Evolutionary conservation across 2,113 vertebrate genomes (phyloP).

Genomic region (Festucalex cinctus): DNA sequence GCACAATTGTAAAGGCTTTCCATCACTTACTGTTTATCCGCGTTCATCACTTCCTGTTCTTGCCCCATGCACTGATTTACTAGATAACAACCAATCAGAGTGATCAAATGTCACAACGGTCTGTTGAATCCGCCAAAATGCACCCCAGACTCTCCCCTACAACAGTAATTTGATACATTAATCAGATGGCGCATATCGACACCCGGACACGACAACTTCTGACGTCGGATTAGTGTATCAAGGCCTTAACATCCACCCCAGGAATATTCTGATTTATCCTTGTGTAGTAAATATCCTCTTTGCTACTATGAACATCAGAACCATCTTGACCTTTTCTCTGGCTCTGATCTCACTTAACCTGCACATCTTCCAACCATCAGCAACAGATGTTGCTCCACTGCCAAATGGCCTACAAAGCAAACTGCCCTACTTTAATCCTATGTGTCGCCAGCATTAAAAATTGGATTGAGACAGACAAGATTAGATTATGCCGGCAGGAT

Average conservation of each 20-base stretch:
- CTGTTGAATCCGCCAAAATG: too few species aligned
- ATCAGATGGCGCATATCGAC: too few species aligned
- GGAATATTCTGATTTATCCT: neutral
- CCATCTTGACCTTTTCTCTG: conserved; percentile 21
- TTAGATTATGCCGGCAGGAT: conserved; percentile 95
- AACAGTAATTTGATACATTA: too few species aligned
- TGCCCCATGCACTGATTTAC: too few species aligned
- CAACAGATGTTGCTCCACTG: conserved; percentile 82
- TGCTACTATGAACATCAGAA: conserved; percentile 18
- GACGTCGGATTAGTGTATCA: too few species aligned
- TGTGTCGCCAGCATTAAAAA: conserved; percentile 98
- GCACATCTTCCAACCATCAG: conserved; percentile 55
- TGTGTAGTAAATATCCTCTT: neutral
- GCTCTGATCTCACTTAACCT: conserved; percentile 29
- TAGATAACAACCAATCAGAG: too few species aligned
- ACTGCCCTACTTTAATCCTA: conserved; percentile 85
- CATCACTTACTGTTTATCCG: too few species aligned
- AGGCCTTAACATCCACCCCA: neutral
- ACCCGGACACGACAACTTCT: too few species aligned
- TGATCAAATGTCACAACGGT: too few species aligned
- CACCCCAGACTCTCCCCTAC: too few species aligned
- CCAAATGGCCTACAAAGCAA: conserved; percentile 84
- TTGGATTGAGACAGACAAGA: conserved; percentile 98
- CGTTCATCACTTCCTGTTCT: too few species aligned
- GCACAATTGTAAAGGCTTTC: too few species aligned